Conservation (phyloP, 2,888 invertebrate species). For the Agrilus biguttatus region DNA sequence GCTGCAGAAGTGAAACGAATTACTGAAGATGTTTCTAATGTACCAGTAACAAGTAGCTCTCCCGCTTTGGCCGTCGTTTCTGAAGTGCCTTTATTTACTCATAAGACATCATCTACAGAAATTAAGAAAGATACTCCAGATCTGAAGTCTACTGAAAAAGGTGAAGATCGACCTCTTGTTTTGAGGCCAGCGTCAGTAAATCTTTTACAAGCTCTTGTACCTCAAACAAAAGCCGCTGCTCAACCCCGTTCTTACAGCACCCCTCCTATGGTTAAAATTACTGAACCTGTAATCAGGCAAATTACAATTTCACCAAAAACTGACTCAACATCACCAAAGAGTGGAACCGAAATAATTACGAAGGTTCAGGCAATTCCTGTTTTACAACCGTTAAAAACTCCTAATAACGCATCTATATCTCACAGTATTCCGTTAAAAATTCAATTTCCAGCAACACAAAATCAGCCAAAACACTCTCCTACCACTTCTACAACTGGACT, state of each 20-base stretch:
- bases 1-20: conserved; percentile 1
- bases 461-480: conserved; percentile 5
- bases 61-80: too few relatives aligned
- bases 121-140: too few relatives aligned
- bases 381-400: conserved; percentile 5
- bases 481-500: conserved; percentile 3
- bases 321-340: conserved; percentile 5
- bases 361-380: conserved; percentile 9
- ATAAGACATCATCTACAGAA: too few relatives aligned
- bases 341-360: conserved; percentile 7
- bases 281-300: conserved; percentile 14
- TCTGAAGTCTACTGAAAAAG: too few relatives aligned
- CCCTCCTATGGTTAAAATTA: conserved; percentile 16
- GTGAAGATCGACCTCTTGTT: too few relatives aligned
- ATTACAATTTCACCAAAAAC: conserved; percentile 16
- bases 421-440: conserved; percentile 14
- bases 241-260: conserved; percentile 9
- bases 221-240: conserved; percentile 7
- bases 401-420: not conserved
- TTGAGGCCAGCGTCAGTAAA: too few relatives aligned
- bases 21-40: not conserved
- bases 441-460: conserved; percentile 8
- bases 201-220: not conserved
- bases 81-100: too few relatives aligned
- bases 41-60: not conserved